Conservation (phyloP, 2,113 vertebrate genomes). For the Stigmatopora argus region DNA sequence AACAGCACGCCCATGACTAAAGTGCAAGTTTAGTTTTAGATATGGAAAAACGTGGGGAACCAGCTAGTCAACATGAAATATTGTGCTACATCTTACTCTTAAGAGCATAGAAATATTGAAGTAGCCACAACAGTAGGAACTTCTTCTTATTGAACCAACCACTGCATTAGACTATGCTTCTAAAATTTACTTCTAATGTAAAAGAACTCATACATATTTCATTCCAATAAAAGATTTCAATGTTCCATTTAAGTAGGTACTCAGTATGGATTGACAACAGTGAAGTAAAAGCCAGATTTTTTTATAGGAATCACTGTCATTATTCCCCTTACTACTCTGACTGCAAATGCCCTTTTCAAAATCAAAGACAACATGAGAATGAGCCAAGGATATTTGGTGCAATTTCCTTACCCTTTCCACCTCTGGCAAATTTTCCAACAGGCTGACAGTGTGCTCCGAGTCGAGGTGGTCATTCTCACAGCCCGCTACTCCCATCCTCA, state of each 20-base stretch:
- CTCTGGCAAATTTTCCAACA: conserved; percentile 84
- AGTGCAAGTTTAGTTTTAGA: neutral
- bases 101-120: neutral
- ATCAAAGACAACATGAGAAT: neutral
- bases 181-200: neutral
- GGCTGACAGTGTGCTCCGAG: conserved; percentile 76
- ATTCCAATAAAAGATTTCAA: neutral
- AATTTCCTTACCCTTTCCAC: conserved; percentile 82
- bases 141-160: too few relatives aligned
- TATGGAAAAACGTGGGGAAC: neutral
- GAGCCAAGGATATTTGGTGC: neutral
- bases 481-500: conserved; percentile 77
- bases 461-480: conserved; percentile 85
- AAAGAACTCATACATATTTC: neutral
- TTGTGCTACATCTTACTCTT: neutral
- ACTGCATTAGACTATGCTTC: neutral
- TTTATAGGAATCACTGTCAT: neutral
- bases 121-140: neutral
- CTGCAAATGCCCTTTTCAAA: conserved; percentile 22
- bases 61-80: neutral
- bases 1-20: neutral
- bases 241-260: neutral
- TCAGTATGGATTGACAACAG: neutral
- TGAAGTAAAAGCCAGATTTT: neutral
- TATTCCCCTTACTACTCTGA: conserved; percentile 14